These are phyloP conservation scores for Sceloporus tristichus DNA, from an alignment of 2,113 vertebrate species.

Conservation along the genomic window DNA sequence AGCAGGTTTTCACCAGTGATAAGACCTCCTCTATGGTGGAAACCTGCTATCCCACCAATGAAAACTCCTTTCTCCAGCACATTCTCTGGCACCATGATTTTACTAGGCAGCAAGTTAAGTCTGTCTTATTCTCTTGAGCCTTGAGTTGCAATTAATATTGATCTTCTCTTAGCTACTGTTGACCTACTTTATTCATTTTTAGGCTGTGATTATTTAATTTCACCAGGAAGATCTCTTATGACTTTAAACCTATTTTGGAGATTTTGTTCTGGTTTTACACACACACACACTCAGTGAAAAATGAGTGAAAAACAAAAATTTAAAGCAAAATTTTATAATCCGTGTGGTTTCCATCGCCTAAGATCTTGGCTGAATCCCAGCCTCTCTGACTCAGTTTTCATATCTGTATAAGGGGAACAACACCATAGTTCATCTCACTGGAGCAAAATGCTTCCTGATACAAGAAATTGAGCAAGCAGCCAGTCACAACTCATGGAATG, in stretches of 20 bases:
- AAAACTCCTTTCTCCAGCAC: background rate
- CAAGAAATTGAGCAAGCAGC: too few relatives aligned
- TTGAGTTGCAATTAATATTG: slow-evolving; percentile 29
- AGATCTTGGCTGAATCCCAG: background rate
- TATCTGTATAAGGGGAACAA: background rate
- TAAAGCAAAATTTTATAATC: background rate
- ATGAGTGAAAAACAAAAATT: background rate
- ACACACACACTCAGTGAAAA: background rate
- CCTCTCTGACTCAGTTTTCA: background rate
- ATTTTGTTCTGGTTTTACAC: too few relatives aligned
- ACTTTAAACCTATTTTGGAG: background rate
- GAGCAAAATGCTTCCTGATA: too few relatives aligned
- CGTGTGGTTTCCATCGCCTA: too few relatives aligned
- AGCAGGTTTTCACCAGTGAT: background rate
- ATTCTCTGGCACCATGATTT: background rate
- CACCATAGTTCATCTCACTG: background rate
- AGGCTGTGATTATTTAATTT: slow-evolving; percentile 22
- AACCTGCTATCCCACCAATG: background rate
- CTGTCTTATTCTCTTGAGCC: background rate
- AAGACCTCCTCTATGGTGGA: background rate
- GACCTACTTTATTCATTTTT: slow-evolving; percentile 10
- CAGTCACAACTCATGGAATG: too few relatives aligned
- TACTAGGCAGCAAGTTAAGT: background rate
- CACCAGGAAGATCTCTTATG: background rate
- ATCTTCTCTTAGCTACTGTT: background rate